phyloP scores from a whole-genome alignment of 2,113 vertebrate species.

The Hystrix brachyura region DNA sequence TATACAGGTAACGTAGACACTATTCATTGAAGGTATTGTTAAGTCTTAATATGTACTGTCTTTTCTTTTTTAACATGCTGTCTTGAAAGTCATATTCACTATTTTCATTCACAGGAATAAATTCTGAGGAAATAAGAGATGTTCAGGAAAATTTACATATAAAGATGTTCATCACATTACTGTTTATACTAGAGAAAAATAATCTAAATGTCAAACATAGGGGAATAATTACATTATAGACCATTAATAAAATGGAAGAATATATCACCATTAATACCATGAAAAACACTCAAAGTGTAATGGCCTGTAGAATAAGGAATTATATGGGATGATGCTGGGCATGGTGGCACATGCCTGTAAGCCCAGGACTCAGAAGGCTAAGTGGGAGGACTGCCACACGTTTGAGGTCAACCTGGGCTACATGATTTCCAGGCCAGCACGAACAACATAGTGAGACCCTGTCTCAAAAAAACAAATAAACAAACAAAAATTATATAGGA shows the following conservation, averaged over 20 bases:
- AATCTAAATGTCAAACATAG: constrained; percentile 47
- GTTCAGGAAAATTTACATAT: constrained; percentile 11
- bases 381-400: not conserved
- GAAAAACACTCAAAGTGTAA: constrained; percentile 41
- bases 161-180: constrained; percentile 57
- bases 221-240: constrained; percentile 37
- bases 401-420: not conserved
- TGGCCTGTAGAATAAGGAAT: not conserved
- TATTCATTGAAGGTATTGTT: constrained; percentile 47
- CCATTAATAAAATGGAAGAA: constrained; percentile 36
- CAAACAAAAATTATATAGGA: not conserved
- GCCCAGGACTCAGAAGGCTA: not conserved
- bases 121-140: constrained; percentile 54
- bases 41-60: constrained; percentile 50
- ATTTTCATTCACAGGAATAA: constrained; percentile 64
- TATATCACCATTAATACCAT: not conserved
- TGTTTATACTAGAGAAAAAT: constrained; percentile 62
- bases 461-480: not conserved
- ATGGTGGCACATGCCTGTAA: not conserved
- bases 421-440: not conserved
- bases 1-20: not conserved
- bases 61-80: constrained; percentile 16
- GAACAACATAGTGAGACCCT: not conserved
- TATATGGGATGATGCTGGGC: not conserved
- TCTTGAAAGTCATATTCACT: constrained; percentile 39